phyloP scores from a whole-genome alignment of 2,888 invertebrate species.

The Protonemura montana region DNA sequence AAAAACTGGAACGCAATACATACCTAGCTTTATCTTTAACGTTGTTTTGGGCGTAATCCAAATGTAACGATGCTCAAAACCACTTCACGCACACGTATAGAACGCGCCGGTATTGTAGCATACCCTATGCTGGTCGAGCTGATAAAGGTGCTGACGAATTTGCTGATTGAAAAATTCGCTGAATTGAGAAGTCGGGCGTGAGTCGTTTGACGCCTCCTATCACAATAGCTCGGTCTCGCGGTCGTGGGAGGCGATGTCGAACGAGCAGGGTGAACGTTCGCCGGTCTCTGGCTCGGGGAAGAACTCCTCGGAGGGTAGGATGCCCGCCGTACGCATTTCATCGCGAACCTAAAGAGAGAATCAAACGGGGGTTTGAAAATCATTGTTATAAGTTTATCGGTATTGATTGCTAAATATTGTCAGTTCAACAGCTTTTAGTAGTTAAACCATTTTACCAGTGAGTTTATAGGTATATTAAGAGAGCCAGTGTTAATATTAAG shows the following conservation, averaged over 20 bases:
- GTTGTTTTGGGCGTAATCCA: no score
- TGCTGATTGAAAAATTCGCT: slow-evolving; percentile 4
- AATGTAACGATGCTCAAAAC: no score
- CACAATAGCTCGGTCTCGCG: slow-evolving; percentile 48
- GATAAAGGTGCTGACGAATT: not conserved
- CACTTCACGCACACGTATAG: slow-evolving; percentile 26
- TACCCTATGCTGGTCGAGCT: not conserved
- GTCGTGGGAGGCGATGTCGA: slow-evolving; percentile 48
- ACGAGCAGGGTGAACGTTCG: slow-evolving; percentile 47
- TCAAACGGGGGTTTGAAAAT: no score
- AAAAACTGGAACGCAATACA: no score
- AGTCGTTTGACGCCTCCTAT: slow-evolving; percentile 35
- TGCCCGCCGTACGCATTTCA: slow-evolving; percentile 68
- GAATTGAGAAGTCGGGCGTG: not conserved
- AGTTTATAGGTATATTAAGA: no score
- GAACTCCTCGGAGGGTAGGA: slow-evolving; percentile 67
- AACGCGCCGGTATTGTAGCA: not conserved
- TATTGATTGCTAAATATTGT: no score
- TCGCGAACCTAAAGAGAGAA: slow-evolving; percentile 70
- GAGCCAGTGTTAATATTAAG: no score
- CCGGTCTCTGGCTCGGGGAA: slow-evolving; percentile 53
- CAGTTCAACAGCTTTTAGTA: no score
- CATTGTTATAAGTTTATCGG: no score
- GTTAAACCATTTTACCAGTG: no score
- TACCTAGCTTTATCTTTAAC: no score